phyloP scores from a whole-genome alignment of 1,140 invertebrate genomes.

The Drosophila rufa region DNA sequence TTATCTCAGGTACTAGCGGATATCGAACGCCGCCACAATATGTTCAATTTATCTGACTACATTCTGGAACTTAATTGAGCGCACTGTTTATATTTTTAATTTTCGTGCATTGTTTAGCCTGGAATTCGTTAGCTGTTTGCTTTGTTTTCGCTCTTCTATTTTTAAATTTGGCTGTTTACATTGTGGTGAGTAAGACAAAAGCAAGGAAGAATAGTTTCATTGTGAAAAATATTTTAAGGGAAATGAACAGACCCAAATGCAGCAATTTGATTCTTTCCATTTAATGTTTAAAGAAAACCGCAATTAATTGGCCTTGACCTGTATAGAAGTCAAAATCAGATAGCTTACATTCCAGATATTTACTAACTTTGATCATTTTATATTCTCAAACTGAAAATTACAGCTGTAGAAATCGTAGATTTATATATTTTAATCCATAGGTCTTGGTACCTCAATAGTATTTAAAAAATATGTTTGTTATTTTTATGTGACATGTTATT shows the following conservation, averaged over 20 bases:
- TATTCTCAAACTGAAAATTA: too few relatives aligned
- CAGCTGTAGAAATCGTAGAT: too few relatives aligned
- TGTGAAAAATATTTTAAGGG: not conserved
- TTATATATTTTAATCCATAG: not conserved
- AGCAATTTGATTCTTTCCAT: not conserved
- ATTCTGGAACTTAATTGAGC: slow-evolving; percentile 37
- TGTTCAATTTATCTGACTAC: slow-evolving; percentile 2
- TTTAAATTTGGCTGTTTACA: slow-evolving; percentile 47
- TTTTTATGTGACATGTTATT: too few relatives aligned
- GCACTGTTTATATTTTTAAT: slow-evolving; percentile 31
- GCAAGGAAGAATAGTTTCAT: not conserved
- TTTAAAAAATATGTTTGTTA: too few relatives aligned
- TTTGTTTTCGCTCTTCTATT: slow-evolving; percentile 35
- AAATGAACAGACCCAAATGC: not conserved
- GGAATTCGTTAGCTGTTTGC: slow-evolving; percentile 27
- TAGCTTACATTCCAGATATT: too few relatives aligned
- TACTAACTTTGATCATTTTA: too few relatives aligned
- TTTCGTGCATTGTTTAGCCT: slow-evolving; percentile 29
- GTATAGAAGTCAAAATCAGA: not conserved
- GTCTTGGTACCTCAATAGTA: not conserved
- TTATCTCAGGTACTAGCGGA: not conserved
- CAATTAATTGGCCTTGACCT: not conserved
- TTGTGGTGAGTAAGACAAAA: slow-evolving; percentile 28
- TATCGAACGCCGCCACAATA: not conserved
- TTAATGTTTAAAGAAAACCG: not conserved